Evolutionary conservation across 2,888 invertebrate genomes (phyloP), one percentile per base, ranked within the genome.

Genomic region (Galerucella nymphaeae): DNA sequence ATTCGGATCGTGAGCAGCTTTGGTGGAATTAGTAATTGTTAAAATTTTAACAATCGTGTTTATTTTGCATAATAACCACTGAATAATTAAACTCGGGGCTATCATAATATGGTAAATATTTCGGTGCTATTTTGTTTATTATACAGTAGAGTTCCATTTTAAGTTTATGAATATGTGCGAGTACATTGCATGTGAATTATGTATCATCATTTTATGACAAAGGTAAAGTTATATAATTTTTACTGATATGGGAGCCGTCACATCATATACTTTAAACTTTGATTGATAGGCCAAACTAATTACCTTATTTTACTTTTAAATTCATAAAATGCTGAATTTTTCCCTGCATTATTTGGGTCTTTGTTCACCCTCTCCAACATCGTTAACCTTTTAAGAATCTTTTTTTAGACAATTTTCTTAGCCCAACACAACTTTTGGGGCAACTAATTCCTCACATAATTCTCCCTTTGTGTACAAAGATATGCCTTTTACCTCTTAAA

Each of bases 381-480:
- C 23, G 23, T 23, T 23, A 2, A 23, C 30, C 30, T 5, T 30
- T 4, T 30, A 4, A 30, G 2, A 3, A 23, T 23, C 23, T 30
- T 30, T 30, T 30, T 30, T 30, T 30, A 23, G 3, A 1, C 23
- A 23, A 23, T 23, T 23, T 23, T 1, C 23, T 23, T 23, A 3
- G 23, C 23, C n/a, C n/a, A n/a, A n/a, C n/a, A n/a, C n/a, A n/a
- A 30, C 6, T 30, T 30, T 30, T 0, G 8, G 6, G 30, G 30
- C 1, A 30, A 30, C 30, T 30, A 30, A 30, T 8, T 30, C 30
- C 30, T 30, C 5, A 30, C 5, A 30, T 30, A 30, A 30, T 30
- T 30, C 8, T 30, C 58, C 42, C 58, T 45, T 66, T 20, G 45
- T 58, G 48, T 9, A 23, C 23, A 61, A 61, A 38, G 48, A 30